A percentile compares a stretch with the other conserved stretches of the same genome.
Evolutionary conservation across 23 tunicate genomes (phyloP).

Genomic region (Styela clava): DNA sequence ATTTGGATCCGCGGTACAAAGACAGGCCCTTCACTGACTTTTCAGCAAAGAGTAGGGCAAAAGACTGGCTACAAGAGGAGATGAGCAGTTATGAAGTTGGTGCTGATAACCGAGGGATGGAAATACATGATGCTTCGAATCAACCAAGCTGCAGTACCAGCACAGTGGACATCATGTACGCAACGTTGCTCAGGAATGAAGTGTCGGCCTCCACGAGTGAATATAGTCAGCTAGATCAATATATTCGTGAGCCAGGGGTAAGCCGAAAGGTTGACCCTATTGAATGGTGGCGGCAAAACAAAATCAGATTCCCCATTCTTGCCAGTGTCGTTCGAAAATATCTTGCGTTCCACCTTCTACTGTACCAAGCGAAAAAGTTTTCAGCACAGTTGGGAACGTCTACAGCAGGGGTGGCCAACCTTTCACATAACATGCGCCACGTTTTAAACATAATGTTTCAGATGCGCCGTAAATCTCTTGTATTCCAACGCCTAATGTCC

Average conservation of each 20-base stretch:
- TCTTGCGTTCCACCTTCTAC: too few species aligned
- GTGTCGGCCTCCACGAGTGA: background rate
- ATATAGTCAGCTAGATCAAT: conserved; percentile 20
- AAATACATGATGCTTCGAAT: background rate
- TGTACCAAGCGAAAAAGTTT: too few species aligned
- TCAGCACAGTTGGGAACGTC: too few species aligned
- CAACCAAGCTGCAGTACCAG: conserved; percentile 1
- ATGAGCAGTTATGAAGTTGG: background rate
- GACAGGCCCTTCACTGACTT: background rate
- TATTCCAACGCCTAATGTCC: too few species aligned
- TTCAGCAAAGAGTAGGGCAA: background rate
- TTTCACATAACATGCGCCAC: too few species aligned
- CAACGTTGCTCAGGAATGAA: conserved; percentile 20
- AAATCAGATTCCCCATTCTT: too few species aligned
- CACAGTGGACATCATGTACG: conserved; percentile 22
- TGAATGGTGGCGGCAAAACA: conserved; percentile 40
- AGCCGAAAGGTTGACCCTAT: conserved; percentile 23
- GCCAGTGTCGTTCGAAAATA: too few species aligned
- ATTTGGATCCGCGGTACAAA: conserved; percentile 25
- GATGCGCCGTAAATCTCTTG: too few species aligned
- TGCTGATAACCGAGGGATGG: background rate
- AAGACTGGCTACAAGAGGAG: conserved; percentile 16
- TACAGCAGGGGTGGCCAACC: too few species aligned
- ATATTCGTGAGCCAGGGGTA: conserved; percentile 13
- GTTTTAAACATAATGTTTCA: too few species aligned